Base-by-base conservation (phyloP, 2,888 invertebrate species). In the Omphaloscelis lunosa region DNA sequence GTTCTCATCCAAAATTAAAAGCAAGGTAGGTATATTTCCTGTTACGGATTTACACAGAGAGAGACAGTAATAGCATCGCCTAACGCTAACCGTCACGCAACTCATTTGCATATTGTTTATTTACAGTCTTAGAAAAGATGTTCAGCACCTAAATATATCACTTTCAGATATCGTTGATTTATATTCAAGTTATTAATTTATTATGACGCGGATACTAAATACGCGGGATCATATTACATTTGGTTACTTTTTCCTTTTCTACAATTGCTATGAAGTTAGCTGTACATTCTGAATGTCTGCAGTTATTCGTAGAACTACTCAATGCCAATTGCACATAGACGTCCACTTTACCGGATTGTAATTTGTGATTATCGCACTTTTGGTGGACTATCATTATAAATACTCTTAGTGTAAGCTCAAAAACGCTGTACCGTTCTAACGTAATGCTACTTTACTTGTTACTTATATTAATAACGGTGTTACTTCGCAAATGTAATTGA, bases 401-500 rank as follows among this genome's bases (percentile, higher is more conserved):
- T 48, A 68, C 58, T 58, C 23, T 66, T 70, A 63, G 63, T 70
- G 51, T 61, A 15, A 67, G 58, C 34, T 58, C 20, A 56, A 73
- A 69, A 76, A 79, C 53, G 45, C 59, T 61, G 62, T 73, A 75
- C 77, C 82, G 72, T 70, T 75, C 29, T n/a, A 29, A 76, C 82
- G 62, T 81, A 48, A 82, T 65, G 56, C 51, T 70, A 51, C 12
- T 75, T 65, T 77, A 79, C 62, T 74, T 71, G 73, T 73, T 72
- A 75, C 68, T 76, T 76, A 83, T 72, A 85, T 62, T 72, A 77
- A 72, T 83, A 77, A 84, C 82, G 75, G 81, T 68, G 70, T 76
- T 77, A 77, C 72, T 79, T 68, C 56, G 63, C 62, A 78, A 78
- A 75, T 80, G 62, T 77, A 83, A 83, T 85, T 78, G 67, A 79